These are phyloP conservation scores for Artibeus jamaicensis DNA, from an alignment of 2,797 vertebrate genomes.

Conservation along the genomic window DNA sequence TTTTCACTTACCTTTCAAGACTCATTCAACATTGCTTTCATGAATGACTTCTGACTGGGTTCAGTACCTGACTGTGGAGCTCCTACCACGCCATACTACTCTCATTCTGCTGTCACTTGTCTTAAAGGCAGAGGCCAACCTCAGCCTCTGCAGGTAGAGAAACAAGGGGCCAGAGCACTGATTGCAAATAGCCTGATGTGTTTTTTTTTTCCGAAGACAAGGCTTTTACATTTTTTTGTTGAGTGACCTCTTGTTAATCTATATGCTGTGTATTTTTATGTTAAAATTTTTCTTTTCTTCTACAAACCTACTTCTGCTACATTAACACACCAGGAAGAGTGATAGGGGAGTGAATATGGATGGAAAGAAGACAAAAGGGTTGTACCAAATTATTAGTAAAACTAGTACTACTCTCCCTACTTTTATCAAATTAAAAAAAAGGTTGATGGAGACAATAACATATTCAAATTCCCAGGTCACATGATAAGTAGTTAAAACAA, in stretches of 20 bases:
- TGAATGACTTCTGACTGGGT: not conserved
- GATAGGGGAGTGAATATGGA: not conserved
- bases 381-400: not conserved
- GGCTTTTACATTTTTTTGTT: not conserved
- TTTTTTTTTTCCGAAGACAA: not conserved
- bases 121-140: not conserved
- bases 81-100: not conserved
- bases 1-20: not conserved
- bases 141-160: not conserved
- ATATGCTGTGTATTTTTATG: not conserved
- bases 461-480: not conserved
- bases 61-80: not conserved
- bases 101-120: not conserved
- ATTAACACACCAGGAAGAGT: not conserved
- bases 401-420: not conserved
- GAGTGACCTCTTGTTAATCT: not conserved
- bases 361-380: not conserved
- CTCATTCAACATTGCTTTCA: not conserved
- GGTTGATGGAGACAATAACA: slow-evolving; percentile 2
- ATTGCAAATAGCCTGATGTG: not conserved
- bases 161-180: not conserved
- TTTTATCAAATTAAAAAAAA: not conserved
- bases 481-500: not conserved
- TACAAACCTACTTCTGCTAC: not conserved
- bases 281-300: not conserved